A percentile compares a stretch with the other conserved stretches of the same genome.
These are phyloP conservation scores for Paracentrotus lividus DNA, from an alignment of 53 echinoderm and acorn worm species.

Conservation along the genomic window DNA sequence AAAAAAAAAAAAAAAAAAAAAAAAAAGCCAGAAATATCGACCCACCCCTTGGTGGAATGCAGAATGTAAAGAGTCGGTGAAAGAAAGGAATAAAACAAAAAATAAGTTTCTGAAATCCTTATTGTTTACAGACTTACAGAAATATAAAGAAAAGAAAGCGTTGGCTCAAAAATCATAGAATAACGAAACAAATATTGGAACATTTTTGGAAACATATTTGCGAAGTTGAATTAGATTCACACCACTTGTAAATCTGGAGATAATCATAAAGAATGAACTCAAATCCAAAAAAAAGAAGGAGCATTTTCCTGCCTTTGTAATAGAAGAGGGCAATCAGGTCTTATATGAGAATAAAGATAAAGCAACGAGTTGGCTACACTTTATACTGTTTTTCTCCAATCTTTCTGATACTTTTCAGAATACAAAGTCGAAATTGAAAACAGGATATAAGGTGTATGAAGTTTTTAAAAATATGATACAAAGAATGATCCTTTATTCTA, in stretches of 20 bases:
- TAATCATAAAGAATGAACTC: neutral
- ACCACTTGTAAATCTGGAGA: neutral
- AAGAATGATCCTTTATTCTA: neutral
- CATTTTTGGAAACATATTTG: neutral
- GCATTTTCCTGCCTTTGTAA: neutral
- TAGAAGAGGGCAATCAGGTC: neutral
- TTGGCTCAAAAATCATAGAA: neutral
- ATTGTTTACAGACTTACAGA: neutral
- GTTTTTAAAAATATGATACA: neutral
- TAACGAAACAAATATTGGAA: neutral
- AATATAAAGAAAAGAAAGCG: neutral
- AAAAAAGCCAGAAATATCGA: neutral
- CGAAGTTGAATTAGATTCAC: neutral
- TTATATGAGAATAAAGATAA: neutral
- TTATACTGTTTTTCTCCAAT: neutral
- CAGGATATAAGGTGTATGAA: no score
- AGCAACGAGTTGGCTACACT: neutral
- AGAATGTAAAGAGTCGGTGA: neutral
- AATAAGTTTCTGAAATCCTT: no score
- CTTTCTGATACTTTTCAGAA: neutral
- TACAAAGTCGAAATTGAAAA: neutral
- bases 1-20: no score
- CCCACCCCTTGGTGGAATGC: slow-evolving; percentile 4
- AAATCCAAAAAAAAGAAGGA: neutral
- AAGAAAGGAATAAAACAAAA: slow-evolving; percentile 6